Evolutionary conservation across 1,140 invertebrate species (phyloP).

Genomic region (Bacillus rossius): DNA sequence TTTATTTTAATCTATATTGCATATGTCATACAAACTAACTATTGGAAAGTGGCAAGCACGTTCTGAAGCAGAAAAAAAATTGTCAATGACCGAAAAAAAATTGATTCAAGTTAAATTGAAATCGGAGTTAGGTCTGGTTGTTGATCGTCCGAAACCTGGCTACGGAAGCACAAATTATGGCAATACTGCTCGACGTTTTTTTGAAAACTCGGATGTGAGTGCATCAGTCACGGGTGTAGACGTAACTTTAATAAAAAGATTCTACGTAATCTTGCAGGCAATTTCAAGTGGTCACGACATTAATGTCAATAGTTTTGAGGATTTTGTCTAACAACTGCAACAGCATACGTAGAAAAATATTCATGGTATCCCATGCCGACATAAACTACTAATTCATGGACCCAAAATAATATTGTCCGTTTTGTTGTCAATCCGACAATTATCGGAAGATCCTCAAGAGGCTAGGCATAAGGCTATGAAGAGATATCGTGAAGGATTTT

Average conservation of each 20-base stretch:
- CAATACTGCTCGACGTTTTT: conserved; percentile 37
- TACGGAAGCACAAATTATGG: conserved; percentile 38
- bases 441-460: conserved; percentile 35
- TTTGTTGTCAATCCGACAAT: conserved; percentile 34
- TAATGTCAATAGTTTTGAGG: conserved; percentile 14
- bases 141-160: conserved; percentile 35
- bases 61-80: conserved; percentile 14
- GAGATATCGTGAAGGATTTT: conserved; percentile 22
- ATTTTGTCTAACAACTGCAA: conserved; percentile 7
- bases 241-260: conserved; percentile 10
- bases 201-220: conserved; percentile 20
- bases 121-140: conserved; percentile 20
- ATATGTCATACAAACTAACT: conserved; percentile 27
- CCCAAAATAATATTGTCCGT: conserved; percentile 24
- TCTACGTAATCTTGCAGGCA: conserved; percentile 1
- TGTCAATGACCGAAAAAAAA: conserved; percentile 18
- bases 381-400: conserved; percentile 37
- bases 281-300: conserved; percentile 11
- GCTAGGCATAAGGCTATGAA: conserved; percentile 32
- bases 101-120: conserved; percentile 19
- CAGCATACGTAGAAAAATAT: conserved; percentile 19
- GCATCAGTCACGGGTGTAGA: conserved; percentile 14
- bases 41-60: conserved; percentile 30
- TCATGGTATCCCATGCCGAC: conserved; percentile 36
- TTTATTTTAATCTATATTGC: conserved; percentile 16